phyloP scores from a whole-genome alignment of 2,113 vertebrate species.

The Sturnus vulgaris region DNA sequence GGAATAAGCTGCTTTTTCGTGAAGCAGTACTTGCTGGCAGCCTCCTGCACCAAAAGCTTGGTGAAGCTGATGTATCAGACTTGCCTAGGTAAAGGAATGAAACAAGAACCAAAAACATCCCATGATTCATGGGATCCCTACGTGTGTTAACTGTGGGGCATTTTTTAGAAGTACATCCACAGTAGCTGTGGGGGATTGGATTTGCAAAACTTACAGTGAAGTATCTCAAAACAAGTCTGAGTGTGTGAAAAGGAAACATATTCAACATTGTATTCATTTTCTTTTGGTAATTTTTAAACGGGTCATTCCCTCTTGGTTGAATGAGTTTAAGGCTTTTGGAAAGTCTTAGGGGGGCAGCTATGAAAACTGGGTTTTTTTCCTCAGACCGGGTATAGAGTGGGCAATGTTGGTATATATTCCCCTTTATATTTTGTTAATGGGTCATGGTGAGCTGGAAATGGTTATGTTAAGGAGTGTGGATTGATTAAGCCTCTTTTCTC shows the following conservation, averaged over 20 bases:
- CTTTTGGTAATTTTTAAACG: background rate
- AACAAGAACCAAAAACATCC: conserved; percentile 42
- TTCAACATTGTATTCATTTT: conserved; percentile 5
- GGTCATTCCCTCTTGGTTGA: background rate
- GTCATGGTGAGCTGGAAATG: background rate
- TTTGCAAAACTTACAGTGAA: background rate
- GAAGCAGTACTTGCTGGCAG: background rate
- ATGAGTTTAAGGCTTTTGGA: background rate
- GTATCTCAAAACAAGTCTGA: background rate
- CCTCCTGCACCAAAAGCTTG: background rate
- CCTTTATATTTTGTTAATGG: background rate
- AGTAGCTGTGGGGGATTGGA: background rate
- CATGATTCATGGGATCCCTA: background rate
- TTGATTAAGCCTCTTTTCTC: background rate
- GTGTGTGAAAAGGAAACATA: background rate
- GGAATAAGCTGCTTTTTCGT: background rate
- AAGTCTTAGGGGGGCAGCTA: background rate
- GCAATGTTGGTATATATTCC: background rate
- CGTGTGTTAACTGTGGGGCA: background rate
- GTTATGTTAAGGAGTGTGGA: background rate
- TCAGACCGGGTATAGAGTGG: background rate
- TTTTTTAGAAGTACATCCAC: background rate
- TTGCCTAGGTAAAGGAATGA: background rate
- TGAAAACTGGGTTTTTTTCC: background rate
- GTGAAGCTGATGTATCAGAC: background rate